Base-by-base conservation (phyloP, 2,797 vertebrate species). In the Xiphorhynchus erythropygius region DNA sequence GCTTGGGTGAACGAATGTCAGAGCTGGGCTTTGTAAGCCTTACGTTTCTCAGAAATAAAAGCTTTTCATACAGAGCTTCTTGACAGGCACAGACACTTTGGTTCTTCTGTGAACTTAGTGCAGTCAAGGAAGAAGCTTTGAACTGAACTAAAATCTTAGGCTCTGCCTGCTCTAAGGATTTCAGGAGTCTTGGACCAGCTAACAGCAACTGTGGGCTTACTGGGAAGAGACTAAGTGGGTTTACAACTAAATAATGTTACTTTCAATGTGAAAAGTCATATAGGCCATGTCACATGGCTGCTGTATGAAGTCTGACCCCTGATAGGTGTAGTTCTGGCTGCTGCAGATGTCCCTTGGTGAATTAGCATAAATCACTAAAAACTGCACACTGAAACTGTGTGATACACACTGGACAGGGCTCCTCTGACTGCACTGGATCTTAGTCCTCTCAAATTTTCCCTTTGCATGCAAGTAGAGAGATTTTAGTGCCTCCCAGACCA, bases 391-490 rank as follows among this genome's bases (percentile, higher is more conserved):
- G 28, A 39, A 55, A 10, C 62, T 78, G 67, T 6, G 14, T 1
- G 1, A 39, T 14, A 28, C 6, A 50, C 12, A 4, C 3, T 16
- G n/a, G 42, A 21, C 12, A 8, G 21, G 65, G 11, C 41, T 74
- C 16, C 28, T 63, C 37, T 5, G 2, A 13, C 24, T 69, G 50
- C 0, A 1, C 21, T 18, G 28, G 21, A 13, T 64, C 19, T 7
- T n/a, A 18, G 5, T 25, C 21, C 21, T 68, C 59, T 50, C 42
- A 24, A 7, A 35, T 30, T 53, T 63, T 53, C 7, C 21, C 15
- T 53, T 55, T 62, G 22, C 4, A 2, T 25, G 23, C n/a, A 49
- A 49, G 5, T 13, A 27, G 46, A 21, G 59, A 49, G 21, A 18
- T 9, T 24, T 49, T 3, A 21, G 17, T 15, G 33, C 25, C 22